phyloP scores from a whole-genome alignment of 2,888 invertebrate genomes.

The Orthosia gracilis region DNA sequence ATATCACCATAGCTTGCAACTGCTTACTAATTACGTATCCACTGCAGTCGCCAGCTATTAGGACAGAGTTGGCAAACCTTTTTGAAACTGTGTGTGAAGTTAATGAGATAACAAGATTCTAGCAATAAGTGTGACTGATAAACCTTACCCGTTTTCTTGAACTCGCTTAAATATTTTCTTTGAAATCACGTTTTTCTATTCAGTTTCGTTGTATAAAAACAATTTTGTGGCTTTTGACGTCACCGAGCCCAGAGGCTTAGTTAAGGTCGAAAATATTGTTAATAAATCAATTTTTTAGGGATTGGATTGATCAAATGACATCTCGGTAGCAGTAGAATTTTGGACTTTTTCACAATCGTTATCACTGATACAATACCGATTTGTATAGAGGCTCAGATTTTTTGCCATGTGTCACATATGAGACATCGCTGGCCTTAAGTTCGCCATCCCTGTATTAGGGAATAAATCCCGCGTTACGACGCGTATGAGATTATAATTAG shows the following conservation, averaged over 20 bases:
- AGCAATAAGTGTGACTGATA: too few relatives aligned
- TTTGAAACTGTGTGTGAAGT: not conserved
- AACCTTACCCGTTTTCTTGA: too few relatives aligned
- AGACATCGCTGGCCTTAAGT: not conserved
- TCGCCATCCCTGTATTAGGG: slow-evolving; percentile 6
- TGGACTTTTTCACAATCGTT: too few relatives aligned
- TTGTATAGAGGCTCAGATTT: not conserved
- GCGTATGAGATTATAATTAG: slow-evolving; percentile 61
- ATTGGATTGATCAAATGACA: too few relatives aligned
- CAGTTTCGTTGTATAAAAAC: not conserved
- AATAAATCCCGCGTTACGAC: slow-evolving; percentile 59
- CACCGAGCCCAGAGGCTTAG: not conserved
- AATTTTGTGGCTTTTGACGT: not conserved
- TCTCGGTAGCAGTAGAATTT: too few relatives aligned
- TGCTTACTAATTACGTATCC: slow-evolving; percentile 60
- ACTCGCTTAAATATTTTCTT: too few relatives aligned
- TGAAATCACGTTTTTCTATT: too few relatives aligned
- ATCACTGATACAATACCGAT: too few relatives aligned
- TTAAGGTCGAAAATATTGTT: too few relatives aligned
- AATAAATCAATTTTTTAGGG: too few relatives aligned
- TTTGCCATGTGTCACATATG: not conserved
- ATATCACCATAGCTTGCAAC: slow-evolving; percentile 50
- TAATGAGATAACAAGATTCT: not conserved
- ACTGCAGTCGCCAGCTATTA: slow-evolving; percentile 52
- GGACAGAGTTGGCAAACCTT: slow-evolving; percentile 24